Evolutionary conservation across 2,888 invertebrate species (phyloP).

Genomic region (Caenorhabditis virilis): DNA sequence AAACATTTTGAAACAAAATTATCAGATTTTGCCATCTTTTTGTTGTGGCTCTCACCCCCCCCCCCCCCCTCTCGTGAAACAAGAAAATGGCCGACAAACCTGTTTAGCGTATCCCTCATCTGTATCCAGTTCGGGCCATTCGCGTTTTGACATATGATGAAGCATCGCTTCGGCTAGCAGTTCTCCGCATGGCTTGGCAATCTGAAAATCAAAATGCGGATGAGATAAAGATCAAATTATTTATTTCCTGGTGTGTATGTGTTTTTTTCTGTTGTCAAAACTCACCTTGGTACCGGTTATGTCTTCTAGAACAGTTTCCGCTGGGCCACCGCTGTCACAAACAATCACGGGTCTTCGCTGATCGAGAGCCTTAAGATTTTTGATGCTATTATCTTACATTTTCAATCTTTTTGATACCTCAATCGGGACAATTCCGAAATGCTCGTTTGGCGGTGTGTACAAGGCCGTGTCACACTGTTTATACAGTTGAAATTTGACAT

Average conservation of each 20-base stretch:
- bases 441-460: slow-evolving; percentile 95
- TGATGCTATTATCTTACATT: background rate
- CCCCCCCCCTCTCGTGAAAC: too few relatives aligned
- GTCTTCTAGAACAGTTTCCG: slow-evolving; percentile 80
- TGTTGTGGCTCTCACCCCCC: too few relatives aligned
- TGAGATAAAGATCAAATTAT: background rate
- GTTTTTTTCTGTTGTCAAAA: too few relatives aligned
- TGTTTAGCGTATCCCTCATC: slow-evolving; percentile 61
- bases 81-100: slow-evolving; percentile 37
- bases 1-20: slow-evolving; percentile 18
- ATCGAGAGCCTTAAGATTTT: slow-evolving; percentile 80
- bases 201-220: too few relatives aligned
- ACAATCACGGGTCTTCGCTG: slow-evolving; percentile 91
- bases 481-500: slow-evolving; percentile 70
- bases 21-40: background rate
- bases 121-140: slow-evolving; percentile 64
- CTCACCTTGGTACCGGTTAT: slow-evolving; percentile 70
- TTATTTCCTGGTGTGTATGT: slow-evolving; percentile 1
- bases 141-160: slow-evolving; percentile 60
- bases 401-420: slow-evolving; percentile 75
- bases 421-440: slow-evolving; percentile 97
- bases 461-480: slow-evolving; percentile 72
- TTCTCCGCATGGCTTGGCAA: slow-evolving; percentile 60
- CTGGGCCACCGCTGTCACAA: slow-evolving; percentile 91
- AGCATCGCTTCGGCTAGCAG: slow-evolving; percentile 65